A percentile compares a stretch with the other conserved stretches of the same genome.
Conservation (phyloP, 2,888 invertebrate genomes). For the Helobdella robusta region DNA sequence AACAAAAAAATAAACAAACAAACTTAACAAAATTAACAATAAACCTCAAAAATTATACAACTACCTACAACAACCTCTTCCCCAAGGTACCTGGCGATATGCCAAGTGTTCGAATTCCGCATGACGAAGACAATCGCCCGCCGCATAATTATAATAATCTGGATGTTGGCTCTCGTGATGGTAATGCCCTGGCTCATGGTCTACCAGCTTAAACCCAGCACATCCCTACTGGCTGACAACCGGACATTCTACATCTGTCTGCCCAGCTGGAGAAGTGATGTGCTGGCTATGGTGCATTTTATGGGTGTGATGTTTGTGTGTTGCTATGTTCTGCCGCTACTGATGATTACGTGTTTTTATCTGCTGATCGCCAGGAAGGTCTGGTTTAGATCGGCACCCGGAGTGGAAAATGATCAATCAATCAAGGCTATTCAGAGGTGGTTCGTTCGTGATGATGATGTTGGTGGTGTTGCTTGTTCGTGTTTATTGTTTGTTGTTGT, state of each 20-base stretch:
- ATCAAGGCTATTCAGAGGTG: constrained; percentile 59
- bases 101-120: constrained; percentile 83
- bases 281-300: no score
- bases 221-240: constrained; percentile 17
- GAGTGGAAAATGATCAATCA: constrained; percentile 60
- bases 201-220: constrained; percentile 57
- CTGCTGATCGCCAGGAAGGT: constrained; percentile 61
- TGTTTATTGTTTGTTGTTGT: no score
- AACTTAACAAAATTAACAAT: no score
- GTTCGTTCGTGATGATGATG: no score
- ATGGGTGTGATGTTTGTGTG: constrained; percentile 76
- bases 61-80: neutral
- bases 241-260: no score
- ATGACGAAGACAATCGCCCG: constrained; percentile 78
- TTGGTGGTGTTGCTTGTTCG: no score
- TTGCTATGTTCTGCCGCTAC: constrained; percentile 82
- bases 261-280: no score
- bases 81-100: constrained; percentile 74
- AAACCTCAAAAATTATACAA: neutral
- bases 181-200: constrained; percentile 83
- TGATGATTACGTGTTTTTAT: constrained; percentile 81
- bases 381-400: constrained; percentile 76
- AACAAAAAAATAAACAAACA: neutral
- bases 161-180: constrained; percentile 73
- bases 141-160: constrained; percentile 70